These are phyloP conservation scores for Eptatretus atami DNA, from an alignment of 2,797 vertebrate species.

Conservation along the genomic window DNA sequence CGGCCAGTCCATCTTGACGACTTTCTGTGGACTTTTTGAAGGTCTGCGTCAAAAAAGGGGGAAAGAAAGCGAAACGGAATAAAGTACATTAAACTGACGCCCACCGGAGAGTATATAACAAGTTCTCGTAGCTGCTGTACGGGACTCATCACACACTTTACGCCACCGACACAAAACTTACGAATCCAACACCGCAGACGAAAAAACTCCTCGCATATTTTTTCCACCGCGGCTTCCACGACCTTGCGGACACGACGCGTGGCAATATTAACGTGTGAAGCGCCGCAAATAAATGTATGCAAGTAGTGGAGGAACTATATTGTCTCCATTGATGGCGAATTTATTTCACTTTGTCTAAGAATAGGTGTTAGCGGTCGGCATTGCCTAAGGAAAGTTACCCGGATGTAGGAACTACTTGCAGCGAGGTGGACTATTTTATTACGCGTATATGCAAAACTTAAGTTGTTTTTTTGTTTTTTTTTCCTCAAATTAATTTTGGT, in stretches of 20 bases:
- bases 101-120: slow-evolving; percentile 30
- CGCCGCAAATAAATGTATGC: slow-evolving; percentile 3
- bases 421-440: neutral
- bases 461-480: neutral
- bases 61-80: slow-evolving; percentile 9
- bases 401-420: slow-evolving; percentile 26
- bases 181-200: neutral
- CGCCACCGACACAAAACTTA: slow-evolving; percentile 18
- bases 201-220: neutral
- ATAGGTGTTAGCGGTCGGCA: slow-evolving; percentile 56
- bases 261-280: neutral
- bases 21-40: slow-evolving; percentile 40
- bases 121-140: slow-evolving; percentile 26
- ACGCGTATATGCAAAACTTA: neutral
- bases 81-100: slow-evolving; percentile 16
- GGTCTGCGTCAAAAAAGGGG: slow-evolving; percentile 22
- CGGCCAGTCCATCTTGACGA: slow-evolving; percentile 54
- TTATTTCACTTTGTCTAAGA: slow-evolving; percentile 55
- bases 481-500: slow-evolving; percentile 9
- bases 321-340: slow-evolving; percentile 19
- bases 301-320: slow-evolving; percentile 4
- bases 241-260: neutral
- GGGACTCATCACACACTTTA: slow-evolving; percentile 58
- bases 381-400: slow-evolving; percentile 57
- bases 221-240: neutral